These are phyloP conservation scores for Falco biarmicus DNA, from an alignment of 2,797 vertebrate species.

Conservation along the genomic window DNA sequence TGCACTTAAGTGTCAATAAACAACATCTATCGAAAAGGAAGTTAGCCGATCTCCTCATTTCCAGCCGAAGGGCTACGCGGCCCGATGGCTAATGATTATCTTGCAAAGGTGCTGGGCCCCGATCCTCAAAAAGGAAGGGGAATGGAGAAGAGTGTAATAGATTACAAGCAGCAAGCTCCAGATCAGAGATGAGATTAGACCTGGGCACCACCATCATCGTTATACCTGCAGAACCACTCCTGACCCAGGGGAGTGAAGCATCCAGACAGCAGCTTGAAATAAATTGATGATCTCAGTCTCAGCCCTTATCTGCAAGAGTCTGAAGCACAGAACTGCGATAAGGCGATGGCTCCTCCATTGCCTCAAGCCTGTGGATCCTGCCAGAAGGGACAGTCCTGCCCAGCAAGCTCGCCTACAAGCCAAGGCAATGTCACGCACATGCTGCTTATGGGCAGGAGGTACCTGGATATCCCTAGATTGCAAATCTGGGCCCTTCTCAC, in stretches of 20 bases:
- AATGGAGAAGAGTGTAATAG: neutral
- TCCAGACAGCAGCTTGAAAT: neutral
- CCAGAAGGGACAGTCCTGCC: neutral
- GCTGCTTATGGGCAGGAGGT: rapidly evolving
- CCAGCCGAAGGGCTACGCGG: rapidly evolving
- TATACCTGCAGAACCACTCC: slow-evolving; percentile 31
- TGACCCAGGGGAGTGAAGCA: neutral
- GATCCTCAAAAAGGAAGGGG: neutral
- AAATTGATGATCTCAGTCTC: neutral
- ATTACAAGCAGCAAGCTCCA: neutral
- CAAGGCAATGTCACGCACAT: neutral
- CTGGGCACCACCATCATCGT: neutral
- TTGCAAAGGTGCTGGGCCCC: neutral
- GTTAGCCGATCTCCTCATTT: neutral
- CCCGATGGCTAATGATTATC: neutral
- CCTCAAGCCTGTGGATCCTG: neutral
- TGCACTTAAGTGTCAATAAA: neutral
- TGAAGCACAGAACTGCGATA: neutral
- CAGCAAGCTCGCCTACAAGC: neutral
- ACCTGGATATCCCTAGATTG: neutral
- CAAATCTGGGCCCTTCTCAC: neutral
- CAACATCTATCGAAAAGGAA: neutral
- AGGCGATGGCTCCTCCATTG: neutral
- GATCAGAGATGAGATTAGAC: neutral
- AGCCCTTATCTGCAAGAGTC: neutral